Evolutionary conservation across 2,113 vertebrate species (phyloP).

Genomic region (Aplodontia rufa): DNA sequence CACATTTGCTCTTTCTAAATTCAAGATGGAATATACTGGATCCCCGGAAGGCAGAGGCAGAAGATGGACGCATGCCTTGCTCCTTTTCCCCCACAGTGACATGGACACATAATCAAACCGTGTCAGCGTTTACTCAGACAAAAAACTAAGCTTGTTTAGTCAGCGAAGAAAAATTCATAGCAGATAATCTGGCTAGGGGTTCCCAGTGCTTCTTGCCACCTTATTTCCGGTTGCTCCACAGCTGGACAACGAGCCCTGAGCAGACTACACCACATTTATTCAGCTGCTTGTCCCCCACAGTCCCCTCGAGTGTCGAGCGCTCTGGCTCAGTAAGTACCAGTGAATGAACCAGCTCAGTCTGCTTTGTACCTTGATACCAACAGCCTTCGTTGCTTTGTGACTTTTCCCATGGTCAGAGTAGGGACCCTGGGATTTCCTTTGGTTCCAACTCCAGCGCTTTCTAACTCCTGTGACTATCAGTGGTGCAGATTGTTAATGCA

Average conservation of each 20-base stretch:
- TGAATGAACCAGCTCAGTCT: neutral
- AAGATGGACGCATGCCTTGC: neutral
- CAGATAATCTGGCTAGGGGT: neutral
- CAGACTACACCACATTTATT: neutral
- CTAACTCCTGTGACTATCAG: neutral
- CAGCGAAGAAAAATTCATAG: neutral
- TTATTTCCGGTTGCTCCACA: neutral
- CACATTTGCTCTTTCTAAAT: neutral
- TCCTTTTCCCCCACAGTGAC: neutral
- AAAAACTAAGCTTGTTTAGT: neutral
- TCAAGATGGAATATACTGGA: neutral
- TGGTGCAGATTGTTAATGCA: neutral
- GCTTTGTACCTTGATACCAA: neutral
- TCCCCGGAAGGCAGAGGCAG: neutral
- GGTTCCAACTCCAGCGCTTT: neutral
- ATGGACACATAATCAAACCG: neutral
- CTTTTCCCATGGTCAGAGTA: neutral
- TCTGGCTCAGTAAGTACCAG: neutral
- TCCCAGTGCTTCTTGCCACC: neutral
- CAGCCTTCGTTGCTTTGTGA: neutral
- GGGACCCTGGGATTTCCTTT: neutral
- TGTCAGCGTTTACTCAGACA: neutral
- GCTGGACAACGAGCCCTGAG: neutral
- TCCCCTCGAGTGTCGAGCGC: neutral
- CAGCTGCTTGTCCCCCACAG: neutral